Percentiles rank a stretch among this genome's conserved stretches.
Evolutionary conservation across 1,140 invertebrate species (phyloP).

Genomic region (Magallana ariakensis): DNA sequence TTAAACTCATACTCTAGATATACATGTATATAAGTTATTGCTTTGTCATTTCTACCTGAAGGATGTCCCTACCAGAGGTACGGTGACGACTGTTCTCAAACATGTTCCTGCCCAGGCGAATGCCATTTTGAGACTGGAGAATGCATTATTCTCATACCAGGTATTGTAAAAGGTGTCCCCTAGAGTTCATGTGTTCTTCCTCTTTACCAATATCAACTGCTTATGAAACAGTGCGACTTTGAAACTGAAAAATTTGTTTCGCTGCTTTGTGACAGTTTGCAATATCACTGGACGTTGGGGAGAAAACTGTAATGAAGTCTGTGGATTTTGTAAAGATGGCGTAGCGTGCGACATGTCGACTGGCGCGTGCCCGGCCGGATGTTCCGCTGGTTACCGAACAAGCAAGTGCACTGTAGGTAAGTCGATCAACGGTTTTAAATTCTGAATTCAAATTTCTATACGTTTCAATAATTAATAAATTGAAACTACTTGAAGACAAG

Average conservation of each 20-base stretch:
- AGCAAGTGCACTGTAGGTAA: neutral
- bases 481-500: too few species aligned
- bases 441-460: neutral
- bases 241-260: too few species aligned
- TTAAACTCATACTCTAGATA: too few species aligned
- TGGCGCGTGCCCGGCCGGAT: neutral
- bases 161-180: neutral
- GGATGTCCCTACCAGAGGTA: neutral
- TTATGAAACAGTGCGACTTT: too few species aligned
- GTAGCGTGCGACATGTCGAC: neutral
- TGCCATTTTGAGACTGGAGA: neutral
- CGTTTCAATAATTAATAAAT: neutral
- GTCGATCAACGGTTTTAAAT: neutral
- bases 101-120: neutral
- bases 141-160: neutral
- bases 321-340: constrained; percentile 35
- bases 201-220: too few species aligned
- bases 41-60: neutral
- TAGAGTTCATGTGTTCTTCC: too few species aligned
- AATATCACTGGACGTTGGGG: constrained; percentile 19
- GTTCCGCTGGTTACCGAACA: neutral
- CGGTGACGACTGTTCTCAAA: neutral
- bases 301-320: constrained; percentile 28
- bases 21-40: too few species aligned
- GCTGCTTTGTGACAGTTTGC: neutral